Conservation (phyloP, 2,113 vertebrate genomes). For the Tachuris rubrigastra region DNA sequence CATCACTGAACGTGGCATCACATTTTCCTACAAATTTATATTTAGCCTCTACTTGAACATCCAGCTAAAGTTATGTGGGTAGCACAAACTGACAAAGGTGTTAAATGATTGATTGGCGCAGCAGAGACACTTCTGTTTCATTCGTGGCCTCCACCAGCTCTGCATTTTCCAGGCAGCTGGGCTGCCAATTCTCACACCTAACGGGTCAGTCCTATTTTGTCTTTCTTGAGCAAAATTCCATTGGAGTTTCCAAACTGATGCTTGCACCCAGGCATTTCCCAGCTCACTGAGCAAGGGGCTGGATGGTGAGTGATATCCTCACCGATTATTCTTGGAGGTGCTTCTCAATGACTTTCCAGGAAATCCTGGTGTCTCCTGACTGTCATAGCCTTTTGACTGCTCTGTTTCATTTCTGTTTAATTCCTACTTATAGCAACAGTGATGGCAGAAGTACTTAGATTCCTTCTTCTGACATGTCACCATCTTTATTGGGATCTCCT, state of each 20-base stretch:
- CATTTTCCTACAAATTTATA: slow-evolving; percentile 36
- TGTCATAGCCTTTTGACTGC: background rate
- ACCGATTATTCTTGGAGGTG: background rate
- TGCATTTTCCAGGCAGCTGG: slow-evolving; percentile 31
- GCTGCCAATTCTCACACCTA: slow-evolving; percentile 66
- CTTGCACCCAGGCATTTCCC: slow-evolving; percentile 37
- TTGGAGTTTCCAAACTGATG: slow-evolving; percentile 16
- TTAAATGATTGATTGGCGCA: slow-evolving; percentile 51
- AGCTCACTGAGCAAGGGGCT: background rate
- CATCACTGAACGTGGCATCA: background rate
- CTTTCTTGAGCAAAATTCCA: slow-evolving; percentile 35
- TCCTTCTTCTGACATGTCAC: background rate
- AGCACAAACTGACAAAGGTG: slow-evolving; percentile 38
- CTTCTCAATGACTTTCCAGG: background rate
- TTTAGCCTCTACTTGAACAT: slow-evolving; percentile 1
- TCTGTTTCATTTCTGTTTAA: background rate
- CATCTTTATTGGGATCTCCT: background rate
- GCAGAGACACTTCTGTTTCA: background rate
- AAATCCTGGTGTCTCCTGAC: background rate
- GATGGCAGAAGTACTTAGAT: background rate
- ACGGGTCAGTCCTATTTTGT: background rate
- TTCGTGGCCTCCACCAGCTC: background rate
- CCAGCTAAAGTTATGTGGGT: background rate
- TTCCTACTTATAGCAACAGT: background rate
- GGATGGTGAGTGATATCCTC: background rate